Evolutionary conservation across 1,140 invertebrate species (phyloP).

Genomic region (Listronotus bonariensis): DNA sequence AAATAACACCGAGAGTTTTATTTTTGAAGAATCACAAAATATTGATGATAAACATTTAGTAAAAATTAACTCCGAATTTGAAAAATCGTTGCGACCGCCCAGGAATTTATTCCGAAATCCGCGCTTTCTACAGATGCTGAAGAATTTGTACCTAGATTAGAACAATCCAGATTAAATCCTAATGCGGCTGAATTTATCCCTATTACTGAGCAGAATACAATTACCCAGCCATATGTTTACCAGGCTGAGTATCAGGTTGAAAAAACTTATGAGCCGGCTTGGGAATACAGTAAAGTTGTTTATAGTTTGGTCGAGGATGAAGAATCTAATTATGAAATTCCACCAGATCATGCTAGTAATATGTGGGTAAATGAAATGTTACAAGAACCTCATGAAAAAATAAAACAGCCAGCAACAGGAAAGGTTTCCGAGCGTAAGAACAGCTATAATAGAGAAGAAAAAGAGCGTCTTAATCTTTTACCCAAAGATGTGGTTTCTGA

Average conservation of each 20-base stretch:
- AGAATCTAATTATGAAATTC: slow-evolving; percentile 39
- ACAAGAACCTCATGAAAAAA: slow-evolving; percentile 33
- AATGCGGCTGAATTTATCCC: slow-evolving; percentile 53
- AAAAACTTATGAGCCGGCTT: slow-evolving; percentile 33
- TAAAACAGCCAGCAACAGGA: slow-evolving; percentile 21
- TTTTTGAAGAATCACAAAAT: slow-evolving; percentile 14
- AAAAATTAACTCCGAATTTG: slow-evolving; percentile 42
- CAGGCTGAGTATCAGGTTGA: slow-evolving; percentile 21
- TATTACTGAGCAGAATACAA: slow-evolving; percentile 27
- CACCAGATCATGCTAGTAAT: slow-evolving; percentile 43
- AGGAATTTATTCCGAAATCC: slow-evolving; percentile 49
- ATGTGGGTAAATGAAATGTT: slow-evolving; percentile 49
- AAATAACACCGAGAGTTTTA: slow-evolving; percentile 11
- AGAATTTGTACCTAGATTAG: slow-evolving; percentile 49
- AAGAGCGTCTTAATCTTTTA: slow-evolving; percentile 38
- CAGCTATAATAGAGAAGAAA: slow-evolving; percentile 28
- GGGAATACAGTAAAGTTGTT: slow-evolving; percentile 40
- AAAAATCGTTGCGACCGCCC: slow-evolving; percentile 45
- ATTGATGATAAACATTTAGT: not conserved
- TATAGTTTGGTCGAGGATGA: slow-evolving; percentile 36
- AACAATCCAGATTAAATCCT: slow-evolving; percentile 48
- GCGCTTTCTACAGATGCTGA: slow-evolving; percentile 45
- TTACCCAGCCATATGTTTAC: slow-evolving; percentile 13
- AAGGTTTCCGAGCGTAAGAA: slow-evolving; percentile 17
- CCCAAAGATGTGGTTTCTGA: slow-evolving; percentile 44